Evolutionary conservation across 2,113 vertebrate species (phyloP).

Genomic region (Rhineura floridana): DNA sequence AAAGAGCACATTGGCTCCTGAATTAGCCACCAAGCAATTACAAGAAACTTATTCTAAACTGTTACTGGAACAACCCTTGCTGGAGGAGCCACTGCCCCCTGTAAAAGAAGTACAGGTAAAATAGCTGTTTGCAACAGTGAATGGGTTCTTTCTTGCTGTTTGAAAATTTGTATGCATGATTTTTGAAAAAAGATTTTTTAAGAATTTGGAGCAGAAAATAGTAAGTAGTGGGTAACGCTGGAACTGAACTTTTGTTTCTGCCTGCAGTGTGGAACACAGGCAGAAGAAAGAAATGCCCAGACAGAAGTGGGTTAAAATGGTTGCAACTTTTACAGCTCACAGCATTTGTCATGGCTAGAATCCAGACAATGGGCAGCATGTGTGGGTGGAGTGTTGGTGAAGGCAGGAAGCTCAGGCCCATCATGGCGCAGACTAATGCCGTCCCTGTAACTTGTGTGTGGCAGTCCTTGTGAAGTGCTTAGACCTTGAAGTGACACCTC

Average conservation of each 20-base stretch:
- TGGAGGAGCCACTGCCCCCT: constrained; percentile 68
- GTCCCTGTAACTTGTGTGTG: not conserved
- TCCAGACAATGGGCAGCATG: not conserved
- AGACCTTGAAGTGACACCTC: not conserved
- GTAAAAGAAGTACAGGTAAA: constrained; percentile 77
- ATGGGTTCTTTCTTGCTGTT: not conserved
- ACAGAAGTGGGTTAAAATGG: not conserved
- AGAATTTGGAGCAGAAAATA: not conserved
- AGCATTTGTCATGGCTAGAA: not conserved
- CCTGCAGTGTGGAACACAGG: not conserved
- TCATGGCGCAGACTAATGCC: not conserved
- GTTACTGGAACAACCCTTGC: constrained; percentile 78
- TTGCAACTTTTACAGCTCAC: not conserved
- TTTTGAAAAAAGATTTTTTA: not conserved
- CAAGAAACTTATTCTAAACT: constrained; percentile 89
- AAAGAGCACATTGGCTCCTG: constrained; percentile 60
- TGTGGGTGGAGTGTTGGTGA: not conserved
- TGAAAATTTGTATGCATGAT: not conserved
- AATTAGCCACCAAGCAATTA: constrained; percentile 74
- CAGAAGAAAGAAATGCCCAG: not conserved
- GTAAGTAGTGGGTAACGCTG: not conserved
- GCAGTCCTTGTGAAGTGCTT: not conserved
- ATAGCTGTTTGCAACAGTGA: constrained; percentile 39
- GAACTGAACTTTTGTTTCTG: not conserved
- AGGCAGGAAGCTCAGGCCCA: not conserved